Evolutionary conservation across 2,888 invertebrate species (phyloP).

Genomic region (Craniophora ligustri): DNA sequence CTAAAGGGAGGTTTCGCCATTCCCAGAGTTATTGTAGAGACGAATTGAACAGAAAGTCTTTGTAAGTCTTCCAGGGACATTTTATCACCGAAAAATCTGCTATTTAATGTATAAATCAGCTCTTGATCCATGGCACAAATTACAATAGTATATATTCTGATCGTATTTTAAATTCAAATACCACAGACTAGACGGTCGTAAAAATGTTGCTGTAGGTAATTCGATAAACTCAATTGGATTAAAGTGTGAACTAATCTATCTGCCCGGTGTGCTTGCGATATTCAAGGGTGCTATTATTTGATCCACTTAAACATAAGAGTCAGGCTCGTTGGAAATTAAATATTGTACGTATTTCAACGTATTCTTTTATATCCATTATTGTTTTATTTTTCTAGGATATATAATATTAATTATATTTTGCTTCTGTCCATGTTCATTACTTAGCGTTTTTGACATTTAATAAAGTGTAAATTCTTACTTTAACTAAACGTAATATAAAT

Average conservation of each 20-base stretch:
- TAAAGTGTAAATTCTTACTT: too few relatives aligned
- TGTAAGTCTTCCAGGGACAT: neutral
- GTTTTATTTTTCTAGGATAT: slow-evolving; percentile 12
- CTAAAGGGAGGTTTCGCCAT: slow-evolving; percentile 28
- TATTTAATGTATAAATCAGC: slow-evolving; percentile 16
- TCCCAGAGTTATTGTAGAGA: slow-evolving; percentile 13
- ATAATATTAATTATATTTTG: too few relatives aligned
- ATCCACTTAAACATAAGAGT: slow-evolving; percentile 61
- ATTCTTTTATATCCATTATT: neutral
- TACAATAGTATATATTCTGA: slow-evolving; percentile 5
- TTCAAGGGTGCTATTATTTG: slow-evolving; percentile 64
- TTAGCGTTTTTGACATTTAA: neutral
- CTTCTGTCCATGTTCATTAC: neutral
- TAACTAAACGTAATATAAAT: too few relatives aligned
- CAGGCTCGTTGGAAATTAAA: slow-evolving; percentile 26
- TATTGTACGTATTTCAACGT: neutral
- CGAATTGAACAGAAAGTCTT: slow-evolving; percentile 18
- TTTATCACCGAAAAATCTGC: slow-evolving; percentile 10
- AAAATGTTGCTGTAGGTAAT: slow-evolving; percentile 44
- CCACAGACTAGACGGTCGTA: slow-evolving; percentile 7
- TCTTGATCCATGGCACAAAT: neutral
- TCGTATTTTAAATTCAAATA: slow-evolving; percentile 17
- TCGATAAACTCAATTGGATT: slow-evolving; percentile 60
- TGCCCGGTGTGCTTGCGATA: slow-evolving; percentile 49
- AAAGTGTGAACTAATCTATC: slow-evolving; percentile 58